Evolutionary conservation across 2,888 invertebrate species (phyloP).

Genomic region (Pyrrhia umbra): DNA sequence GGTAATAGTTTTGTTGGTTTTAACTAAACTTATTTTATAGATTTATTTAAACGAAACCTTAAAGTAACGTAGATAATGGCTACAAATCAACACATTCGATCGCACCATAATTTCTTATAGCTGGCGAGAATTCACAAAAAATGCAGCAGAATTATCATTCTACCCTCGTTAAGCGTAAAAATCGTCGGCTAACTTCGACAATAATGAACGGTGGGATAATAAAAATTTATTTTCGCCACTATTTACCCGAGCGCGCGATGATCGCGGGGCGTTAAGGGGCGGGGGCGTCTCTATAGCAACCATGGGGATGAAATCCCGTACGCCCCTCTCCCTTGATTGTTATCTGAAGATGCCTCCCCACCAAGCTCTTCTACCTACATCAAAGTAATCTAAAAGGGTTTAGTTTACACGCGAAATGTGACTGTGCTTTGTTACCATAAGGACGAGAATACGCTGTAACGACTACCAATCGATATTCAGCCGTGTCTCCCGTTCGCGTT

Average conservation of each 20-base stretch:
- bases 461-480: slow-evolving; percentile 74
- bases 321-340: slow-evolving; percentile 87
- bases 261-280: slow-evolving; percentile 84
- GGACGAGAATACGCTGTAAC: slow-evolving; percentile 60
- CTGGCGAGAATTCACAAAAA: slow-evolving; percentile 60
- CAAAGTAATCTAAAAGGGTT: slow-evolving; percentile 86
- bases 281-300: slow-evolving; percentile 86
- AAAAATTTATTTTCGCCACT: slow-evolving; percentile 87
- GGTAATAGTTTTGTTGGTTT: too few relatives aligned
- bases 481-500: slow-evolving; percentile 49
- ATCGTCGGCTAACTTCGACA: slow-evolving; percentile 78
- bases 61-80: too few relatives aligned
- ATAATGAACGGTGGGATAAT: slow-evolving; percentile 87
- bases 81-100: not conserved
- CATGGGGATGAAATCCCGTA: slow-evolving; percentile 79
- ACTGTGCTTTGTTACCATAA: slow-evolving; percentile 67
- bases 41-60: too few relatives aligned
- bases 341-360: slow-evolving; percentile 86
- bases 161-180: slow-evolving; percentile 77
- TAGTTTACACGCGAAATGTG: slow-evolving; percentile 69
- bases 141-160: slow-evolving; percentile 64
- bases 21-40: too few relatives aligned
- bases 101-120: slow-evolving; percentile 26
- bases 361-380: slow-evolving; percentile 82
- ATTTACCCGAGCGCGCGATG: slow-evolving; percentile 82